Base-by-base conservation (phyloP, 2,888 invertebrate genomes). In the Cheilosia urbana region DNA sequence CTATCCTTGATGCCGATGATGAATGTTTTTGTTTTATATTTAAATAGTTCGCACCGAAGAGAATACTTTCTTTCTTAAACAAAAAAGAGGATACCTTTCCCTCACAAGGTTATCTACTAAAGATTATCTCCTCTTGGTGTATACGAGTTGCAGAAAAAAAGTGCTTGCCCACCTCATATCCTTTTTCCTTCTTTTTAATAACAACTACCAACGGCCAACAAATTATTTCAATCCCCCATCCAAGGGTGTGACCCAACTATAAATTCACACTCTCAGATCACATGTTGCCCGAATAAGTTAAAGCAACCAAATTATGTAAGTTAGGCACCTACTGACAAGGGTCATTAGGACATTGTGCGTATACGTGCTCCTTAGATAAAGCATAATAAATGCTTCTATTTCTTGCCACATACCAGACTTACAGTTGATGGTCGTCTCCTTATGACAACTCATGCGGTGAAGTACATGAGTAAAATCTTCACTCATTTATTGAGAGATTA, bases 401-500 rank as follows among this genome's bases (percentile, higher is more conserved):
- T 66, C 40, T 21, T 60, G 45, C 21, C 34, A 60, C 68, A 76
- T 42, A 51, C 58, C 21, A 15, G 24, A 11, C 40, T 19, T 24
- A 42, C 55, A 68, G n/a, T 34, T 42, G 49, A 13, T 6, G 60
- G 40, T 49, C 19, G 9, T 60, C n/a, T 17, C 57, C 7, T 37
- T 53, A 30, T 58, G 51, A n/a, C 63, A 37, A 42, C 37, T 42
- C 65, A 58, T 78, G 49, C 58, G 49, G 34, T 42, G n/a, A 57
- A 40, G 66, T 72, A 83, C 63, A 62, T 73, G 65, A 55, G 75
- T 9, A 11, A 75, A 84, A 75, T 79, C 69, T 79, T 51, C 60
- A 71, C 75, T 75, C 84, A 84, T 84, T 84, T 84, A 84, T 84
- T 79, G 73, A 71, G 69, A 75, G 75, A 79, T 84, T 79, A 84